Evolutionary conservation across 2,113 vertebrate genomes (phyloP), one percentile per base, ranked within the genome.

Genomic region (Microtus richardsoni): DNA sequence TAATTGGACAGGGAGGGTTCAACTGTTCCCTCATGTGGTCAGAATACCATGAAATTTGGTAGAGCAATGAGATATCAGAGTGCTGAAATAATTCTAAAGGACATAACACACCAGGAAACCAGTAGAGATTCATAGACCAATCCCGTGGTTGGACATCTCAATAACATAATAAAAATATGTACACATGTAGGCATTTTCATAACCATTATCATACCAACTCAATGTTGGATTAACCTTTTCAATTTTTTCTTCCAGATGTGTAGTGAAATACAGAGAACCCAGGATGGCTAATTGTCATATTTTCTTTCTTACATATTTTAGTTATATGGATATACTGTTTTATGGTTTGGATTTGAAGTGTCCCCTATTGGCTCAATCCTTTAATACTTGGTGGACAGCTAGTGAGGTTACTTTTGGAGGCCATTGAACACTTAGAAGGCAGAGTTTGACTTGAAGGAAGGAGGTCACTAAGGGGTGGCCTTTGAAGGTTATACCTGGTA

Each of bases 11-110:
- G 26, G 30, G 36, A 88, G 33, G 39, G 7, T 89, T 88, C 28
- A 41, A 64, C 41, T 70, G 9, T 71, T 93, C 58, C 88, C 36
- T 85, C 85, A 77, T 80, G 36, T 83, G 70, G 88, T 68, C 74
- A 60, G 54, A 30, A 71, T 41, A 14, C 24, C 74, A 93, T 78
- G 47, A 93, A 91, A 91, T 86, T 78, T 78, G 13, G 52, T 89
- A 94, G 44, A 24, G 5, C 19, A 60, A 70, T 13, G 21, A 84
- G 24, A 94, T 1, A 2, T 44, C 26, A 52, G n/a, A 78, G 33
- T 90, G 73, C 41, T 85, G 78, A 80, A 95, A 64, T 74, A 89
- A 91, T 89, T 93, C 26, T 62, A 24, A 84, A 78, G 9, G 54
- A 74, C 3, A 66, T 86, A 30, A 33, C 30, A 62, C 54, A 39